phyloP scores from a whole-genome alignment of 1,140 invertebrate species.

The Cryptotermes secundus region DNA sequence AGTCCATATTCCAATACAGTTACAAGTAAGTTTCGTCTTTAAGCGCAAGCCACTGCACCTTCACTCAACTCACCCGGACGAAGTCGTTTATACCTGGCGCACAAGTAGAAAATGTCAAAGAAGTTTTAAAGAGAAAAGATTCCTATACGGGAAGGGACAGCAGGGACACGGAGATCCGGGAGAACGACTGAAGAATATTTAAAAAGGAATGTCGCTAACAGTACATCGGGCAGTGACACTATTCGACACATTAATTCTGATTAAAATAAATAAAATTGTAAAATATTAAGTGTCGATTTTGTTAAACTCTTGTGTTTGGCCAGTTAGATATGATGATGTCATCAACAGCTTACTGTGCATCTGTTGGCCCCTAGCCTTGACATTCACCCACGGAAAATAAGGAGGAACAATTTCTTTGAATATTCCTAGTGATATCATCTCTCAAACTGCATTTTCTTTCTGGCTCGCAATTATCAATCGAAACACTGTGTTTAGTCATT shows the following conservation, averaged over 20 bases:
- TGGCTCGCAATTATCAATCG: too few species aligned
- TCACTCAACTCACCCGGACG: conserved; percentile 3
- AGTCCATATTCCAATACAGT: not conserved
- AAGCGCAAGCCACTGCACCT: not conserved
- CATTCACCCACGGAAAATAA: not conserved
- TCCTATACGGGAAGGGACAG: not conserved
- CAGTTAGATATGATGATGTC: too few species aligned
- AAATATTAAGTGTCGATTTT: too few species aligned
- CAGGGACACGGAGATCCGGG: not conserved
- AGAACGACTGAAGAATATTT: not conserved
- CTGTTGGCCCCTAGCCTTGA: not conserved
- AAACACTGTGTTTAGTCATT: too few species aligned
- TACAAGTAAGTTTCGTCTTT: not conserved
- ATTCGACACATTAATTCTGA: too few species aligned
- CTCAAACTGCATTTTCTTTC: not conserved
- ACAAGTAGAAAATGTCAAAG: conserved; percentile 13
- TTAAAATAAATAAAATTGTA: too few species aligned
- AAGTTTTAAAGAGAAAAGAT: conserved; percentile 2
- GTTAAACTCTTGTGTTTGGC: too few species aligned
- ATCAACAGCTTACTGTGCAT: not conserved
- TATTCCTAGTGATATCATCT: not conserved
- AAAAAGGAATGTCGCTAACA: not conserved
- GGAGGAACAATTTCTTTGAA: not conserved
- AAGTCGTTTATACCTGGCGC: conserved; percentile 14
- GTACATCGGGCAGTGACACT: not conserved